Evolutionary conservation across 2,113 vertebrate species (phyloP), one percentile per base, ranked within the genome.

Genomic region (Panurus biarmicus): DNA sequence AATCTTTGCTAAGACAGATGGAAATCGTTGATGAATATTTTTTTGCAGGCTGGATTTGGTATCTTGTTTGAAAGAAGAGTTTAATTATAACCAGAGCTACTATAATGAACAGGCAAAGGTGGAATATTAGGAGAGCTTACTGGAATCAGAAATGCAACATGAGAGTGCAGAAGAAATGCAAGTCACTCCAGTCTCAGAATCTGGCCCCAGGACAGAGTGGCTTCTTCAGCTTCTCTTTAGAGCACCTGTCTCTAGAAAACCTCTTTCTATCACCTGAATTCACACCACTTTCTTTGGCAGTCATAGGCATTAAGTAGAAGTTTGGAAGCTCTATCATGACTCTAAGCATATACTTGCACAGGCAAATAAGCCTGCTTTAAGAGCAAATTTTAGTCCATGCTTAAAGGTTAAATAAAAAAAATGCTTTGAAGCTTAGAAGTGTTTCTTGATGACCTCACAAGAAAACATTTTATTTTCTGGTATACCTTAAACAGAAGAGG

Each of bases 71-170:
- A 85, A 66, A 28, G 19, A 65, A 74, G 35, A 71, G 26, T 87
- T 96, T 84, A 88, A 74, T 86, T 95, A 84, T 95, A 89, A 74
- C 22, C 6, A 70, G 66, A 89, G 48, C 36, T 81, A 73, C 45
- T 58, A 57, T 48, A 84, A 87, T 36, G 18, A 95, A 66, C 5
- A 73, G 35, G 17, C 12, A 88, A 85, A 77, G 16, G 28, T 45
- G 25, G 40, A 61, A 23, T 42, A 73, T 40, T 67, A 71, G 35
- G 28, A 28, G 87, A 70, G 33, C 13, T 9, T 53, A 12, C 35
- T 72, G 17, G 62, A 93, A 81, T 7, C 3, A 21, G 72, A 83
- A 93, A 80, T 29, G n/a, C 25, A 50, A 14, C 38, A 21, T 58
- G 29, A 38, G 28, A 72, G 7, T 20, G 6, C 21, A 50, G 15